Evolutionary conservation across 2,113 vertebrate species (phyloP).

Genomic region (Uropsilus gracilis): DNA sequence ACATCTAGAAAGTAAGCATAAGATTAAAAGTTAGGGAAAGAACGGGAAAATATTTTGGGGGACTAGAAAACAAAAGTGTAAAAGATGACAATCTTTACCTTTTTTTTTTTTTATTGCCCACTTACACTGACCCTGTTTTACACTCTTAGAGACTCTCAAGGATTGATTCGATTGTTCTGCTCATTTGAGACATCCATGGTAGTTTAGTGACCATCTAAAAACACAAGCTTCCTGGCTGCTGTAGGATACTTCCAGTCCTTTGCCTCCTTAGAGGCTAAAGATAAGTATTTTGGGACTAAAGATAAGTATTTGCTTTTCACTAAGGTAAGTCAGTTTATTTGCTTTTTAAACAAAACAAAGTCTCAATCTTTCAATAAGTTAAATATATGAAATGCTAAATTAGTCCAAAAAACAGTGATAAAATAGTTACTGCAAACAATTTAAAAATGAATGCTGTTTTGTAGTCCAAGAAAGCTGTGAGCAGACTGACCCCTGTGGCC

Average conservation of each 20-base stretch:
- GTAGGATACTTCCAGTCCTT: background rate
- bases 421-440: background rate
- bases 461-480: background rate
- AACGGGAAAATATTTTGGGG: background rate
- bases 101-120: background rate
- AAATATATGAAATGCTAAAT: background rate
- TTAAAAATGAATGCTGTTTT: slow-evolving; percentile 33
- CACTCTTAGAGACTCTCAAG: background rate
- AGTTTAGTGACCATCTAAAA: background rate
- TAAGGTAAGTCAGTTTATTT: background rate
- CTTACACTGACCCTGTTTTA: background rate
- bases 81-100: background rate
- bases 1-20: background rate
- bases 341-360: background rate
- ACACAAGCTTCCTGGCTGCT: background rate
- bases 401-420: background rate
- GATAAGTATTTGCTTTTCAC: background rate
- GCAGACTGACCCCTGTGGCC: background rate
- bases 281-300: background rate
- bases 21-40: background rate
- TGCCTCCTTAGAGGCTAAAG: background rate
- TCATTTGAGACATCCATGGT: background rate
- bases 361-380: background rate
- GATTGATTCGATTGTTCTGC: background rate
- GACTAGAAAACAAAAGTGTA: background rate